These are phyloP conservation scores for Philereme transversata DNA, from an alignment of 2,888 invertebrate species.

Conservation along the genomic window DNA sequence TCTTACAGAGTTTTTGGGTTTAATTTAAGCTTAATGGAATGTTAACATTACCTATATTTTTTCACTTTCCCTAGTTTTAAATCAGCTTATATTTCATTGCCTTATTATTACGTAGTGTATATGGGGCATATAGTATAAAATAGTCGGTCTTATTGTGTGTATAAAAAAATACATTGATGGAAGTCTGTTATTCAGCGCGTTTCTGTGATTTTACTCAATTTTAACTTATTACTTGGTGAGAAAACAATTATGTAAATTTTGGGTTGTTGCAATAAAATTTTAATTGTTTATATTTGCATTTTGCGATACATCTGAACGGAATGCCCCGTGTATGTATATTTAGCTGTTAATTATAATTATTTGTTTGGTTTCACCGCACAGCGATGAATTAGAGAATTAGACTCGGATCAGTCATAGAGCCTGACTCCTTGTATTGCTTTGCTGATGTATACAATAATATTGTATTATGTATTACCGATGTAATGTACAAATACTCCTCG, in stretches of 20 bases:
- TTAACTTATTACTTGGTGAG: slow-evolving; percentile 51
- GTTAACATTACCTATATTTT: slow-evolving; percentile 58
- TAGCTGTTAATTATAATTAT: slow-evolving; percentile 48
- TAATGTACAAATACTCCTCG: slow-evolving; percentile 61
- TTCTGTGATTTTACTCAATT: slow-evolving; percentile 60
- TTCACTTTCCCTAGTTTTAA: slow-evolving; percentile 43
- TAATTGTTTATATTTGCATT: slow-evolving; percentile 66
- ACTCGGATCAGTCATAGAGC: not conserved
- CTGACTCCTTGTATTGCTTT: not conserved
- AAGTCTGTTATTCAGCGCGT: slow-evolving; percentile 44
- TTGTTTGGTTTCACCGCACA: slow-evolving; percentile 49
- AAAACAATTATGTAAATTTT: slow-evolving; percentile 69
- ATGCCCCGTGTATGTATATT: slow-evolving; percentile 68
- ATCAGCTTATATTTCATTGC: slow-evolving; percentile 57
- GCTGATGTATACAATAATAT: slow-evolving; percentile 29
- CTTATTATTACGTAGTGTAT: slow-evolving; percentile 57
- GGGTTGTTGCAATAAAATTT: slow-evolving; percentile 81
- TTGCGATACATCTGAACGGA: slow-evolving; percentile 56
- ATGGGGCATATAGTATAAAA: slow-evolving; percentile 55
- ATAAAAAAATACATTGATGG: slow-evolving; percentile 26
- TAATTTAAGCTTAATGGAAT: slow-evolving; percentile 70
- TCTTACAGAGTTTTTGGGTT: slow-evolving; percentile 66
- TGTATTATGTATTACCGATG: slow-evolving; percentile 43
- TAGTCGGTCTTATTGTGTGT: slow-evolving; percentile 38
- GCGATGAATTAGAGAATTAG: slow-evolving; percentile 1